Conservation (phyloP, 1,140 invertebrate genomes). For the Heliothis virescens region DNA sequence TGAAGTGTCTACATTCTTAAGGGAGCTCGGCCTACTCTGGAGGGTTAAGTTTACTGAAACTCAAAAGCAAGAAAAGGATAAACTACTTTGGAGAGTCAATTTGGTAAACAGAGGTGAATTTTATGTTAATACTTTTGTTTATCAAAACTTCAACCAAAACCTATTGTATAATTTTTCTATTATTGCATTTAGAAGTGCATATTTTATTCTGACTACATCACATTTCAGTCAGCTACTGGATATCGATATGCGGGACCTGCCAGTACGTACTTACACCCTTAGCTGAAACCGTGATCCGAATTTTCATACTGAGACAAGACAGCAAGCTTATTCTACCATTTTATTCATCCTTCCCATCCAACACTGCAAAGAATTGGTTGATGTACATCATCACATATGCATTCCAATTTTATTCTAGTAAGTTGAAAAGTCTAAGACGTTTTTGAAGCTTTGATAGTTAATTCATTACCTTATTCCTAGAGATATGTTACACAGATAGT, state of each 20-base stretch:
- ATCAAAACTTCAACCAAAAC: background rate
- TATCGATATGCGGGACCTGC: background rate
- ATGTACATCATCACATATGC: constrained; percentile 46
- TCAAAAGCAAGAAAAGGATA: constrained; percentile 51
- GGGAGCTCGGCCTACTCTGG: constrained; percentile 55
- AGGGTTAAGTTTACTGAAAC: constrained; percentile 53
- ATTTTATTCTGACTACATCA: background rate
- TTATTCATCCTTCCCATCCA: constrained; percentile 38
- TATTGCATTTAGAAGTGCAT: background rate
- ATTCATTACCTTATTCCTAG: background rate
- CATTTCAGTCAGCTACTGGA: constrained; percentile 45
- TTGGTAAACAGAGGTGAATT: constrained; percentile 52
- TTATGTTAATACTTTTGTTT: background rate
- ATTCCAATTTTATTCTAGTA: constrained; percentile 51
- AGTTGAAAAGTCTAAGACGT: constrained; percentile 10
- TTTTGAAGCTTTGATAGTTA: background rate
- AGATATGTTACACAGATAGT: too few species aligned
- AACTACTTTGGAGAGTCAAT: constrained; percentile 50
- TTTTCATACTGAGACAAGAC: constrained; percentile 47
- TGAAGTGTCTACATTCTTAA: constrained; percentile 51
- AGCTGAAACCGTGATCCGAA: constrained; percentile 49
- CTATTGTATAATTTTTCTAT: too few species aligned
- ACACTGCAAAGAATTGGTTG: constrained; percentile 35
- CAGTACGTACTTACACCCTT: constrained; percentile 48
- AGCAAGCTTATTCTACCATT: constrained; percentile 46